phyloP scores from a whole-genome alignment of 2,888 invertebrate genomes.

The Agonopterix alstromeriana region DNA sequence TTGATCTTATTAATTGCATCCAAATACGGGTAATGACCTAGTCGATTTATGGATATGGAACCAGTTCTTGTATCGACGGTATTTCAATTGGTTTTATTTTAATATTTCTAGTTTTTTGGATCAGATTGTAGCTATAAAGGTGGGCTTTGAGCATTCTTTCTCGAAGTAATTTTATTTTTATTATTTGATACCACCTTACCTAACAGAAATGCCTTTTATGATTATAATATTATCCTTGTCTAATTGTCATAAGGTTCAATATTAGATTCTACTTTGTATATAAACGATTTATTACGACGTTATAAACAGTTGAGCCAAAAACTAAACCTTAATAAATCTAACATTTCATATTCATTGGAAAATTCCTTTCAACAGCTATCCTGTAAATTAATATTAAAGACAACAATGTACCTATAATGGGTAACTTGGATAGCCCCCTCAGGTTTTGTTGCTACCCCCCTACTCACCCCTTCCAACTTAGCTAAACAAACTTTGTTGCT shows the following conservation, averaged over 20 bases:
- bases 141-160: neutral
- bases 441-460: slow-evolving; percentile 16
- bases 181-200: no score
- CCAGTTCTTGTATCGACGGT: slow-evolving; percentile 30
- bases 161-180: no score
- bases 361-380: slow-evolving; percentile 6
- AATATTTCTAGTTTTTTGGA: slow-evolving; percentile 8
- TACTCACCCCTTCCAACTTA: slow-evolving; percentile 40
- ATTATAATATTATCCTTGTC: no score
- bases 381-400: slow-evolving; percentile 27
- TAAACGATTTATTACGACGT: no score
- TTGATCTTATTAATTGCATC: slow-evolving; percentile 41
- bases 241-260: no score
- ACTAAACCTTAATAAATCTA: neutral
- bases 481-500: slow-evolving; percentile 61
- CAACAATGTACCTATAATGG: slow-evolving; percentile 32
- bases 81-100: slow-evolving; percentile 33
- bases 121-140: neutral
- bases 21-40: slow-evolving; percentile 23
- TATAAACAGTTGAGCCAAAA: no score
- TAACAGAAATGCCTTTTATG: no score
- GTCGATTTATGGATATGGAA: slow-evolving; percentile 32
- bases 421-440: slow-evolving; percentile 15
- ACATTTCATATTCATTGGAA: slow-evolving; percentile 14
- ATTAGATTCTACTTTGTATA: no score